Evolutionary conservation across 1,140 invertebrate species (phyloP), one percentile per base, ranked within the genome.

Genomic region (Mycetomoellerius zeteki): DNA sequence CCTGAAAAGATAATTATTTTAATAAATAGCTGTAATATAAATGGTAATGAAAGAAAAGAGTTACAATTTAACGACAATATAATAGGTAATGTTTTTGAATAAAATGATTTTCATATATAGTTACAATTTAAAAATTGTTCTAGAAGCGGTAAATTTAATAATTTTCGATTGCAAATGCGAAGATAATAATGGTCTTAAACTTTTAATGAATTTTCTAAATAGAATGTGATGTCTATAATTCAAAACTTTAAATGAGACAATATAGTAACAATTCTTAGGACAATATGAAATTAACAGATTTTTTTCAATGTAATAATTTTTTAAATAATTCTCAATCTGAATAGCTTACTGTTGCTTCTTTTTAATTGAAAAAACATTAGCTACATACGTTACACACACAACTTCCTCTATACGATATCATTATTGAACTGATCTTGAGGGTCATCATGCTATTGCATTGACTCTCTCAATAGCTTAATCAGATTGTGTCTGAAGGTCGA

Each of bases 391-490:
- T 69, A 19, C 33, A 47, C 21, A 47, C 37, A 60, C 16, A 56
- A 67, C 19, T 47, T 73, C 24, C 69, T 84, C 37, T 73, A 62
- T 10, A 3, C 12, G 58, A 71, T 84, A 60, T 60, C 54, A 82
- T 84, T 84, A 84, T 84, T 84, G 69, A 84, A 47, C 80, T 84
- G 69, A 62, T 84, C 69, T 84, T 60, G 69, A 84, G 54, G 67
- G 69, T 73, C 67, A 72, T 82, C 33, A 27, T 43, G 67, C 67
- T 82, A 73, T 60, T 84, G 21, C 69, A 84, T 50, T 72, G 69
- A 75, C 33, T 33, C 64, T 75, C 69, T 84, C 54, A 75, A 73
- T 75, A 75, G 5, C 16, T 75, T 84, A 84, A 84, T 84, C 69
- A 84, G 16, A 84, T 84, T 75, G 67, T 82, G 69, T 84, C 65